Percentiles rank a stretch among this genome's conserved stretches.
These are phyloP conservation scores for Eospalax fontanierii DNA, from an alignment of 2,797 vertebrate species.

Conservation along the genomic window DNA sequence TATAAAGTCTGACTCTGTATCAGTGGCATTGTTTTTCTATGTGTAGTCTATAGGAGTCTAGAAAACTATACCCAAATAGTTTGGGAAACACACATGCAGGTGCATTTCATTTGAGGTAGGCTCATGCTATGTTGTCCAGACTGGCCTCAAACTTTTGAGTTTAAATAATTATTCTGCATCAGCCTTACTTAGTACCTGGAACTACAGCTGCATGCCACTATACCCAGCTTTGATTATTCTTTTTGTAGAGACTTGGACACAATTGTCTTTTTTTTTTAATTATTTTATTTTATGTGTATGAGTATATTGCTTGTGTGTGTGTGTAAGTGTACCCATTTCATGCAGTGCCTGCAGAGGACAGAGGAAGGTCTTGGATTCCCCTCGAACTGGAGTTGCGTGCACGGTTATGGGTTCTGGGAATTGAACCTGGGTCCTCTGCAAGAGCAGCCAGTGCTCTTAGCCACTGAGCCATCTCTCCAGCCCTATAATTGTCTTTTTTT, in stretches of 20 bases:
- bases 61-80: not conserved
- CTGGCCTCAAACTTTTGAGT: not conserved
- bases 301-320: no score
- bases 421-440: no score
- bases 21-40: not conserved
- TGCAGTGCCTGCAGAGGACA: no score
- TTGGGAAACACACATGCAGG: slow-evolving; percentile 5
- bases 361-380: no score
- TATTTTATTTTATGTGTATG: no score
- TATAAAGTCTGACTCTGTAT: slow-evolving; percentile 41
- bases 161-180: not conserved
- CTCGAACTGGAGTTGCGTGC: no score
- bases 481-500: not conserved
- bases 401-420: no score
- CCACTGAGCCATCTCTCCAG: no score
- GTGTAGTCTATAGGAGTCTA: slow-evolving; percentile 6
- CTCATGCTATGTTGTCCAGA: not conserved
- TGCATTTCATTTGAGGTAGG: not conserved
- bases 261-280: slow-evolving; percentile 15
- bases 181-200: not conserved
- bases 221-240: not conserved
- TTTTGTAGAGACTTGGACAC: slow-evolving; percentile 4
- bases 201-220: not conserved
- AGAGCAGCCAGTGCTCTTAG: no score
- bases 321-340: no score